Evolutionary conservation across 2,113 vertebrate genomes (phyloP), one percentile per base, ranked within the genome.

Genomic region (Penelope pileata): DNA sequence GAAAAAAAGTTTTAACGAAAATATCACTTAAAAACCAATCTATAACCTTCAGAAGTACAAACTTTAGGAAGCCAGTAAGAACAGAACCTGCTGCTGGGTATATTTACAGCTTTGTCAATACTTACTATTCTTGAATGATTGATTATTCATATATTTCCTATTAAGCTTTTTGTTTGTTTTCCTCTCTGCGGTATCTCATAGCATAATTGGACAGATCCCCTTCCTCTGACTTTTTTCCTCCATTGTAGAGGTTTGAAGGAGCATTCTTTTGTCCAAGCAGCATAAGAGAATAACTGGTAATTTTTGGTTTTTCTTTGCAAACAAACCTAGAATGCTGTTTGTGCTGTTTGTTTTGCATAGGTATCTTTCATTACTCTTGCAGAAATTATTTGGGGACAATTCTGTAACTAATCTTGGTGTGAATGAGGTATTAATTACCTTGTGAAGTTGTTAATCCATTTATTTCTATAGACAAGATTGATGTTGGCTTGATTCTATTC

Each of bases 211-310:
- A 47, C 3, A 30, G 26, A 58, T 67, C 6, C 12, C n/a, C 21
- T 66, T 75, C 2, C 1, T 45, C 47, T 66, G 22, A 4, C 32
- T 18, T 51, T 32, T 83, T 83, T 78, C 43, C 38, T 9, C 62
- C 12, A 8, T 29, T 34, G 19, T 30, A 10, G 19, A 50, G 42
- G 16, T 38, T 34, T 30, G 1, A 83, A 43, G 11, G 5, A 76
- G 16, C 0, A 0, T 73, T 60, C 12, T 30, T 62, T 38, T n/a
- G 45, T 21, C 45, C 45, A 36, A 82, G n/a, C n/a, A 40, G 34
- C 1, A 4, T 26, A 29, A 3, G 1, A 47, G 62, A 82, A 72
- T 23, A 63, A 48, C 22, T 63, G 14, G 23, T 12, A 14, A 16
- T 83, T 24, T 79, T 67, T 27, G 7, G 12, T n/a, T 7, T 8